Base-by-base conservation (phyloP, 1,140 invertebrate species). In the Coptotermes formosanus region DNA sequence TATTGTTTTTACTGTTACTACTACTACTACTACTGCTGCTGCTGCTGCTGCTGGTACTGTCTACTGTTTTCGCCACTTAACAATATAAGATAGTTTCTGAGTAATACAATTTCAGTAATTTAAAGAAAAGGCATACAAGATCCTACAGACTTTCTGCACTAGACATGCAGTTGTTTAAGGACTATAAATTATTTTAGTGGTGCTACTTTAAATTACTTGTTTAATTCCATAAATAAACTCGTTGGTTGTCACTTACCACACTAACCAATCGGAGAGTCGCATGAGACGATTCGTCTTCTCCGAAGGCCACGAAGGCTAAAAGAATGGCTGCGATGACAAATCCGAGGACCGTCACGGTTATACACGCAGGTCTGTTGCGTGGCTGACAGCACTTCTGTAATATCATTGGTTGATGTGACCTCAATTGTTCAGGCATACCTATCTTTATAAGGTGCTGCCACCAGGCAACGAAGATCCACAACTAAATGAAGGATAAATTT, bases 291-390 rank as follows among this genome's bases (percentile, higher is more conserved):
- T 75, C 64, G 25, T 75, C 64, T 75, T 75, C 25, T 75, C 25
- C 64, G 64, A 75, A 75, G 25, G 64, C 64, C 64, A 30, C n/a
- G 14, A 75, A 75, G 8, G 64, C 64, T 30, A 75, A 75, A 11
- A 75, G 64, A 30, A 75, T 75, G n/a, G 64, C 64, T 9, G 64
- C 64, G n/a, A 75, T 75, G 64, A 75, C 64, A 75, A 75, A 75
- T 75, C 64, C 64, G 8, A 75, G 64, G 2, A 75, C 64, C 9
- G 64, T 75, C 25, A 75, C 64, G 30, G 64, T 75, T 75, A 75
- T 30, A 30, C 64, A 75, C 9, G 64, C 64, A 11, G 64, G 64
- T 30, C 64, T 25, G 14, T 75, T 25, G n/a, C 64, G 64, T 2
- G 25, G 64, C n/a, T 75, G 64, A 30, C 64, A 75, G 14, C 64